Base-by-base conservation (phyloP, 2,888 invertebrate genomes). In the Drosophila anomalata region DNA sequence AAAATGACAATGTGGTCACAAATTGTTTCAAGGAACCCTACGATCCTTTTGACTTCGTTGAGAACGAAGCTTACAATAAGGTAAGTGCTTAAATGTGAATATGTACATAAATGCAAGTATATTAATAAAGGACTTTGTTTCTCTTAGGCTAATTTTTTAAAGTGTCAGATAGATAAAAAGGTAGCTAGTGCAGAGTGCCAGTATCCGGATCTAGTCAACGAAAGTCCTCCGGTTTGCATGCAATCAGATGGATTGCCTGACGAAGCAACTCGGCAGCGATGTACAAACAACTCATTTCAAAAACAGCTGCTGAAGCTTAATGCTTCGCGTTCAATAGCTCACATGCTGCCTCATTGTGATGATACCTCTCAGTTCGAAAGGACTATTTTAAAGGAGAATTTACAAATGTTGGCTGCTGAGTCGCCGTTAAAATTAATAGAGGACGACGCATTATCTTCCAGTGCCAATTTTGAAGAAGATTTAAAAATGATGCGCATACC, bases 51-150 rank as follows among this genome's bases (percentile, higher is more conserved):
- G 82, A 82, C 41, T 56, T 65, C 8, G 36, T 86, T 17, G 86
- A 73, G 63, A 85, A 82, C 57, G 82, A 82, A 51, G 86, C 77
- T 22, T 80, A 80, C 26, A 57, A 73, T 3, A 82, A 83, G 83
- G 80, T 81, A n/a, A 46, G 61, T 5, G 2, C 1, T 11, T 14
- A 8, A 39, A 62, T 48, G 24, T 20, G 44, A 31, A 50, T 29
- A 29, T 29, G 9, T 29, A 9, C 22, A 22, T 29, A 29, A 7
- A 29, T 42, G 22, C 46, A 22, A 36, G n/a, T 7, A 36, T n/a
- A 6, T n/a, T 14, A 14, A 36, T n/a, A 2, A 14, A 6, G 6
- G n/a, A 6, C 6, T 36, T 14, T 9, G 12, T 31, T 33, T 33
- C 33, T 36, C 6, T n/a, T 9, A 80, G 80, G 84, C 66, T 11